phyloP scores from a whole-genome alignment of 2,113 vertebrate genomes.

The Verasper variegatus region DNA sequence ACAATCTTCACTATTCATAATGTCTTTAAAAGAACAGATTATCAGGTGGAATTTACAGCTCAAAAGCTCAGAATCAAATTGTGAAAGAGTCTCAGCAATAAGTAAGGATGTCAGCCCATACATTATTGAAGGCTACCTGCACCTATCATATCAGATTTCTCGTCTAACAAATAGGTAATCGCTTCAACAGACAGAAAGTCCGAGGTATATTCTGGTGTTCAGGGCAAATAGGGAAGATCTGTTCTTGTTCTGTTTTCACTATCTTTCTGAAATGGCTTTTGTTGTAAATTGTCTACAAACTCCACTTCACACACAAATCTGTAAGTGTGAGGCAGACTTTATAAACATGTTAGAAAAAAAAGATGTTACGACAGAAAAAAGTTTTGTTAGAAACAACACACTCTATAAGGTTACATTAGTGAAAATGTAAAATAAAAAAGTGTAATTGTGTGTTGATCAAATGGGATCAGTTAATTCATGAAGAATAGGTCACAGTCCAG shows the following conservation, averaged over 20 bases:
- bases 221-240: not conserved
- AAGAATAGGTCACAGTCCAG: slow-evolving; percentile 44
- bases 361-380: slow-evolving; percentile 3
- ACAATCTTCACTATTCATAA: no score
- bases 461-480: slow-evolving; percentile 18
- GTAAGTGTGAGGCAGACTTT: slow-evolving; percentile 2
- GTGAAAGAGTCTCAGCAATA: not conserved
- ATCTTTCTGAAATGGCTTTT: not conserved
- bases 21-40: no score
- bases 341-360: not conserved
- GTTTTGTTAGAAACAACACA: slow-evolving; percentile 33
- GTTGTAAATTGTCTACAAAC: not conserved
- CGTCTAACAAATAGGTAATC: not conserved
- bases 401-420: slow-evolving; percentile 21
- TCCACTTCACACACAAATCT: not conserved
- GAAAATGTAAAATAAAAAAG: not conserved
- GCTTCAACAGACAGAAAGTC: not conserved
- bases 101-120: not conserved
- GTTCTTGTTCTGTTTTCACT: slow-evolving; percentile 3
- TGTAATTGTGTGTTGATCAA: slow-evolving; percentile 28
- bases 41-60: not conserved
- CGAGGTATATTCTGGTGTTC: not conserved
- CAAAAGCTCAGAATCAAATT: no score
- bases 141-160: slow-evolving; percentile 3
- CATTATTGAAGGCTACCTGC: not conserved